Percentiles rank a stretch among this genome's conserved stretches.
Evolutionary conservation across 2,797 vertebrate species (phyloP).

Genomic region (Danio jaintianensis): DNA sequence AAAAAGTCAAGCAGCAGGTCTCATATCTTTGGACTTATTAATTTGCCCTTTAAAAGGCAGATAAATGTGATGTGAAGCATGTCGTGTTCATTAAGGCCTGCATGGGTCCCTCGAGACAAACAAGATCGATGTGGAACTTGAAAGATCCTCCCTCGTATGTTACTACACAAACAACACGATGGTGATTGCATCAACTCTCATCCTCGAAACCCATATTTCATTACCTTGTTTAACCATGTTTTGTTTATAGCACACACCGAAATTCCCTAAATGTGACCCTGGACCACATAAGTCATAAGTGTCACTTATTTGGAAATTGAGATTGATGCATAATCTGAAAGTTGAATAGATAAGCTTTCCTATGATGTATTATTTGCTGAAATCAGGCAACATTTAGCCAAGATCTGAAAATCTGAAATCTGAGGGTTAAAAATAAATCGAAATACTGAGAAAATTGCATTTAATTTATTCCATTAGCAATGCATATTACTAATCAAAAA

Average conservation of each 20-base stretch:
- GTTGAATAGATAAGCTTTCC: too few species aligned
- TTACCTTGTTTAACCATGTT: not conserved
- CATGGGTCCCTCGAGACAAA: constrained; percentile 18
- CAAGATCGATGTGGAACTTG: constrained; percentile 45
- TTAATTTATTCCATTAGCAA: too few species aligned
- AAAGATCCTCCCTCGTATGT: constrained; percentile 32
- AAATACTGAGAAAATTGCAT: too few species aligned
- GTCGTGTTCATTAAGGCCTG: constrained; percentile 54
- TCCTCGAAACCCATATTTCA: constrained; percentile 47
- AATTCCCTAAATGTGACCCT: not conserved
- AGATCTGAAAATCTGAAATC: too few species aligned
- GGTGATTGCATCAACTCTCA: constrained; percentile 56
- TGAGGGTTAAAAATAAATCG: too few species aligned
- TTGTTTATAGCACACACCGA: not conserved
- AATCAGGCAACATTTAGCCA: too few species aligned
- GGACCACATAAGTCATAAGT: too few species aligned
- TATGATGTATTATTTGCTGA: too few species aligned
- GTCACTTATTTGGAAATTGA: too few species aligned
- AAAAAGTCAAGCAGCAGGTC: constrained; percentile 13
- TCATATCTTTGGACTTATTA: constrained; percentile 44
- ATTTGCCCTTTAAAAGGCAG: constrained; percentile 44
- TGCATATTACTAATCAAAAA: too few species aligned
- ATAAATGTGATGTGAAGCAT: constrained; percentile 48
- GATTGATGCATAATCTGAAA: too few species aligned
- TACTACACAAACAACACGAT: constrained; percentile 54